A percentile compares a stretch with the other conserved stretches of the same genome.
phyloP scores from a whole-genome alignment of 2,888 invertebrate genomes.

The Drosophila formosana region DNA sequence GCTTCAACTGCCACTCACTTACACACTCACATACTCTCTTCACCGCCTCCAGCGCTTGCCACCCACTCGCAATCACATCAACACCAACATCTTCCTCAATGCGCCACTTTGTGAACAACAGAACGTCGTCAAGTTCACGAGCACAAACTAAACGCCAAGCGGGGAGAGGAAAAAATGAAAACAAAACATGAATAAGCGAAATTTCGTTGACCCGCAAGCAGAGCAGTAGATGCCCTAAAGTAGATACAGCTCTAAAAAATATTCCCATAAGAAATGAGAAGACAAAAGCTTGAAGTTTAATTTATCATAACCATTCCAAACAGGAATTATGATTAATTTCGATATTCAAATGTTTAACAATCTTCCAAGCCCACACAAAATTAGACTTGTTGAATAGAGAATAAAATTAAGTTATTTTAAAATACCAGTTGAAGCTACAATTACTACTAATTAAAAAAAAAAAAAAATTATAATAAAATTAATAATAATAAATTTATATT shows the following conservation, averaged over 20 bases:
- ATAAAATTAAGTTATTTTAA: not conserved
- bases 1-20: not conserved
- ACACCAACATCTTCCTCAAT: constrained; percentile 49
- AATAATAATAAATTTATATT: no score
- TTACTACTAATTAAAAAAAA: no score
- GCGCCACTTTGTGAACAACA: constrained; percentile 46
- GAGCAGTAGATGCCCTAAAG: constrained; percentile 34
- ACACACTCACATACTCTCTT: not conserved
- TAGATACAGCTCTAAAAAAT: not conserved
- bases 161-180: constrained; percentile 35
- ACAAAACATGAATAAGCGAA: constrained; percentile 30
- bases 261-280: not conserved
- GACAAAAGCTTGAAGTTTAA: not conserved
- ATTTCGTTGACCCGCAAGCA: not conserved
- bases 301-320: not conserved
- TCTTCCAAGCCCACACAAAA: not conserved
- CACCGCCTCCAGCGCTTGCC: not conserved
- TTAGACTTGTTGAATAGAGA: not conserved
- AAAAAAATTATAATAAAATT: no score
- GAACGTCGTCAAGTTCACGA: constrained; percentile 69
- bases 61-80: constrained; percentile 16
- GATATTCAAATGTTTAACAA: no score
- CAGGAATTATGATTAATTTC: no score
- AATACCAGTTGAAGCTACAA: no score
- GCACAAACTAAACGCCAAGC: constrained; percentile 40